Base-by-base conservation (phyloP, 2,888 invertebrate genomes). In the Phalera bucephala region DNA sequence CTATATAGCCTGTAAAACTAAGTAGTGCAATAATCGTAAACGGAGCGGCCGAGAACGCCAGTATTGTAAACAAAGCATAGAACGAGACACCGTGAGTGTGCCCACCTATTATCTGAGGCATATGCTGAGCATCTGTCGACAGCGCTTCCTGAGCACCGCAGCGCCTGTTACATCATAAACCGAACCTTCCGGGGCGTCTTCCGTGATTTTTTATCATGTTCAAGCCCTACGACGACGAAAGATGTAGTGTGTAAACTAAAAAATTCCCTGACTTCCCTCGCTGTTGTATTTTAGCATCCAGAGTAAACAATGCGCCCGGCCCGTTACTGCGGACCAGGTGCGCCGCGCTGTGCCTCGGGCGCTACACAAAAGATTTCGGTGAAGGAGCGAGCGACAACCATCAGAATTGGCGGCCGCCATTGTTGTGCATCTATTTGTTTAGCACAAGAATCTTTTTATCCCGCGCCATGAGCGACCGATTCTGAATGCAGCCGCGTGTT, bases 61-160 rank as follows among this genome's bases (percentile, higher is more conserved):
- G 40, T 34, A 45, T 43, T 36, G 60, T 66, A 78, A 82, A 80
- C 78, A 77, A 72, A 68, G 69, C 39, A 53, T 70, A 67, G 64
- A 72, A 67, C 68, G 65, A 64, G 72, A 79, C 77, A 75, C 44
- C 63, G 71, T 67, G 69, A 79, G 79, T 75, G 77, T 80, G 81
- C 77, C 69, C 76, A 75, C 75, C 76, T 78, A 76, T 72, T 73
- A 77, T 72, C 64, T 56, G 58, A 33, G 57, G 75, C 87, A 87
- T 82, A 75, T 89, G 90, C 76, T 68, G 52, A 69, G 74, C 84
- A 80, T 90, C 90, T 90, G 89, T 90, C 90, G 76, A 69, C 85
- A 69, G 57, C 54, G 70, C 78, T 79, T 87, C 88, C 88, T 83
- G 83, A 74, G 64, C 55, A 46, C 60, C 61, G 54, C 66, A 57